phyloP scores from a whole-genome alignment of 2,797 vertebrate species.

The Iguana delicatissima region DNA sequence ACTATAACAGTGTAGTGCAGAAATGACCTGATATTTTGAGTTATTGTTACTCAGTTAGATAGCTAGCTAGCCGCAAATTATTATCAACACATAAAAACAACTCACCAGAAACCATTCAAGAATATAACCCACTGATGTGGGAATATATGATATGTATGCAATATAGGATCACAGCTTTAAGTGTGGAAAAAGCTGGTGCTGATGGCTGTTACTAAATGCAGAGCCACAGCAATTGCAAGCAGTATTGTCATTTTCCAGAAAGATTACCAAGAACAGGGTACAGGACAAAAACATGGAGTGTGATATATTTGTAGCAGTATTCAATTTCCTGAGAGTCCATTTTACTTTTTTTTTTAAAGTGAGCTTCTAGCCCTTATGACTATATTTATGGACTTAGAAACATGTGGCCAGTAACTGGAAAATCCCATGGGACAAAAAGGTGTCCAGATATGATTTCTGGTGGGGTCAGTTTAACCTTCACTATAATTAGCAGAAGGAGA shows the following conservation, averaged over 20 bases:
- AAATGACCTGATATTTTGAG: no score
- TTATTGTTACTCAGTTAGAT: not conserved
- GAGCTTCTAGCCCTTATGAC: not conserved
- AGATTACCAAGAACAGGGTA: not conserved
- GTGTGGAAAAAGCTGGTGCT: not conserved
- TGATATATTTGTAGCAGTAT: not conserved
- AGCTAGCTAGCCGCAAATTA: not conserved
- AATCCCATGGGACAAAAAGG: not conserved
- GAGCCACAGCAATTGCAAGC: not conserved
- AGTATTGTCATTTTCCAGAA: not conserved
- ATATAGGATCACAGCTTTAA: not conserved
- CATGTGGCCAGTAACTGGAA: not conserved
- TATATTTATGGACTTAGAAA: not conserved
- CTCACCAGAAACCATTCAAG: not conserved
- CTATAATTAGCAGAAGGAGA: not conserved
- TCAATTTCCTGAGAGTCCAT: not conserved
- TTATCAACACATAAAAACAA: not conserved
- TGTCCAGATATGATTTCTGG: not conserved
- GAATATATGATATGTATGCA: not conserved
- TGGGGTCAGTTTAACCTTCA: not conserved
- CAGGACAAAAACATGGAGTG: not conserved
- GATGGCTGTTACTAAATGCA: no score
- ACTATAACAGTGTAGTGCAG: no score
- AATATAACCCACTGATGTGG: not conserved
- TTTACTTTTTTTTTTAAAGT: not conserved